Percentiles rank a stretch among this genome's conserved stretches.
phyloP scores from a whole-genome alignment of 1,140 invertebrate species.

The Anoplophora glabripennis region DNA sequence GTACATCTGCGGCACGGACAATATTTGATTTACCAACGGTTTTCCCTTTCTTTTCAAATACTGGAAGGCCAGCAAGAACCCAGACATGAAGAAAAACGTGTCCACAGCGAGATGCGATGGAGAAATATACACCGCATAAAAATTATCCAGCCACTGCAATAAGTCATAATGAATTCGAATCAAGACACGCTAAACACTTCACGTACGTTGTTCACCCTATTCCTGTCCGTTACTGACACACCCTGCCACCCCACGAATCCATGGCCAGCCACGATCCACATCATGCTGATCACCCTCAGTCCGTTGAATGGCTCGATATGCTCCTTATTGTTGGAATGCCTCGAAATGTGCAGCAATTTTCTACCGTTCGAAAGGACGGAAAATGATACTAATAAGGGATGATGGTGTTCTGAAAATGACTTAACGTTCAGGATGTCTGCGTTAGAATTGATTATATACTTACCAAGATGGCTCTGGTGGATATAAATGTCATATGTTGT shows the following conservation, averaged over 20 bases:
- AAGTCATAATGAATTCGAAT: background rate
- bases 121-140: slow-evolving; percentile 23
- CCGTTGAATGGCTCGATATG: slow-evolving; percentile 43
- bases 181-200: background rate
- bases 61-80: slow-evolving; percentile 36
- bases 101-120: slow-evolving; percentile 33
- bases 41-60: slow-evolving; percentile 35
- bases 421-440: background rate
- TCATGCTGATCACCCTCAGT: slow-evolving; percentile 41
- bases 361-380: slow-evolving; percentile 28
- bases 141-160: slow-evolving; percentile 1
- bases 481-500: background rate
- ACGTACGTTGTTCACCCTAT: slow-evolving; percentile 15
- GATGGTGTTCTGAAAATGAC: slow-evolving; percentile 19
- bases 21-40: slow-evolving; percentile 22
- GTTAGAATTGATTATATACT: slow-evolving; percentile 20
- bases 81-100: slow-evolving; percentile 41
- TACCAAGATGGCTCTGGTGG: background rate
- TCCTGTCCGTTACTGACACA: slow-evolving; percentile 4
- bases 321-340: slow-evolving; percentile 13
- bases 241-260: slow-evolving; percentile 12
- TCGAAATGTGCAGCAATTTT: slow-evolving; percentile 24
- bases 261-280: slow-evolving; percentile 44
- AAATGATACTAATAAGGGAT: slow-evolving; percentile 27
- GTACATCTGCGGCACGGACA: slow-evolving; percentile 31